Conservation (phyloP, 2,797 vertebrate species). For the Premnoplex brunnescens region DNA sequence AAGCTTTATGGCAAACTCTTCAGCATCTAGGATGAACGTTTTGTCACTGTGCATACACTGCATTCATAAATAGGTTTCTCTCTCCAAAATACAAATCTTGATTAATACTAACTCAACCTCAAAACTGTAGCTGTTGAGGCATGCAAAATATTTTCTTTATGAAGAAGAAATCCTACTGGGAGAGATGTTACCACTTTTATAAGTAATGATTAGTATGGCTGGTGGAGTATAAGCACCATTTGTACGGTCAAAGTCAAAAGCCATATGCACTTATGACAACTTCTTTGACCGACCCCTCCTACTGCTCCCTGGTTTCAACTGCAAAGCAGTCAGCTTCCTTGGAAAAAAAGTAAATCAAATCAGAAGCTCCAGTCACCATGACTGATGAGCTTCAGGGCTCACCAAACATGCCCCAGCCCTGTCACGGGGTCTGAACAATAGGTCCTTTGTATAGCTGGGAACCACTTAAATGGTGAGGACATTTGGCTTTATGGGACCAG, state of each 20-base stretch:
- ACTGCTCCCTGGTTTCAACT: background rate
- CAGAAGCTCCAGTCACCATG: background rate
- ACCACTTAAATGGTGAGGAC: background rate
- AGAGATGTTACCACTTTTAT: background rate
- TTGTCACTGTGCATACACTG: background rate
- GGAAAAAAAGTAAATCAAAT: background rate
- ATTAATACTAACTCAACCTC: background rate
- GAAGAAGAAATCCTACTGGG: background rate
- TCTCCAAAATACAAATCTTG: background rate
- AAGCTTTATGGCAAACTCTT: background rate
- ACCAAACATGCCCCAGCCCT: background rate
- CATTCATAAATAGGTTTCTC: background rate
- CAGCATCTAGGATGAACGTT: background rate
- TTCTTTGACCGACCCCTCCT: background rate
- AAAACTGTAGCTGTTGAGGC: background rate
- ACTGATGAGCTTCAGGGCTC: background rate
- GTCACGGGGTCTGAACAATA: background rate
- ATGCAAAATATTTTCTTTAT: background rate
- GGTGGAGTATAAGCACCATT: background rate
- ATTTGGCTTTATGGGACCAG: background rate
- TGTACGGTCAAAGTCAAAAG: background rate
- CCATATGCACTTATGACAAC: rapidly evolving
- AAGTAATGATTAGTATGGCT: background rate
- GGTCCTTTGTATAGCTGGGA: background rate
- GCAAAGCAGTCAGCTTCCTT: background rate